Percentiles rank a stretch among this genome's conserved stretches.
These are phyloP conservation scores for Girardinus metallicus DNA, from an alignment of 2,797 vertebrate species.

Conservation along the genomic window DNA sequence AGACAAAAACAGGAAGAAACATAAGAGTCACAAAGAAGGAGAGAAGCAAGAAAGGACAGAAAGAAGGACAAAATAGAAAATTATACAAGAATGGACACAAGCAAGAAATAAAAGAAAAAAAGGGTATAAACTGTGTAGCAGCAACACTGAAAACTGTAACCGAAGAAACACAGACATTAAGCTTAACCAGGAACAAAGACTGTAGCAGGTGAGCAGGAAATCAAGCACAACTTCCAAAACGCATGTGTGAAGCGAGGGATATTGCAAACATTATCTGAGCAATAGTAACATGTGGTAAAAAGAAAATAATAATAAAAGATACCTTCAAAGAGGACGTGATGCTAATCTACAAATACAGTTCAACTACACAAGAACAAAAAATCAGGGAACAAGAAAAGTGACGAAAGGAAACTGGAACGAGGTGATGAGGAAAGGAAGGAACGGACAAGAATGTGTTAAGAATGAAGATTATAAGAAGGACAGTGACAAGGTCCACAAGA, in stretches of 20 bases:
- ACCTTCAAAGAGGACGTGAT: neutral
- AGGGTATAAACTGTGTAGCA: neutral
- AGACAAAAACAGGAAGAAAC: neutral
- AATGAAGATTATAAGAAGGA: conserved; percentile 23
- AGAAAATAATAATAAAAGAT: neutral
- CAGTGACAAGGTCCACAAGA: conserved; percentile 54
- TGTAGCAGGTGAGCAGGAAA: neutral
- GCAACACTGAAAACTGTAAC: neutral
- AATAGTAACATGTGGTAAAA: neutral
- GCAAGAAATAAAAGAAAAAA: neutral
- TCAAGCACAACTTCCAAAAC: neutral
- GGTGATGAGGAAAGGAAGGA: neutral
- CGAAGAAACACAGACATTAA: neutral
- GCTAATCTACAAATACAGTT: neutral
- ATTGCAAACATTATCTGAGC: neutral
- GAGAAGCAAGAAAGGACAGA: neutral
- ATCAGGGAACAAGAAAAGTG: conserved; percentile 19
- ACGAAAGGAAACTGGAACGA: conserved; percentile 27
- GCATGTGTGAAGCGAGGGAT: neutral
- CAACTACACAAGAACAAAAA: conserved; percentile 24
- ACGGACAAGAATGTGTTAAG: neutral
- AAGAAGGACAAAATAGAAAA: neutral
- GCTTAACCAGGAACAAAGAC: neutral
- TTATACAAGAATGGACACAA: neutral
- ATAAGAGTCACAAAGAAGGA: neutral